Conservation (phyloP, 2,113 vertebrate species). For the Aplodontia rufa region DNA sequence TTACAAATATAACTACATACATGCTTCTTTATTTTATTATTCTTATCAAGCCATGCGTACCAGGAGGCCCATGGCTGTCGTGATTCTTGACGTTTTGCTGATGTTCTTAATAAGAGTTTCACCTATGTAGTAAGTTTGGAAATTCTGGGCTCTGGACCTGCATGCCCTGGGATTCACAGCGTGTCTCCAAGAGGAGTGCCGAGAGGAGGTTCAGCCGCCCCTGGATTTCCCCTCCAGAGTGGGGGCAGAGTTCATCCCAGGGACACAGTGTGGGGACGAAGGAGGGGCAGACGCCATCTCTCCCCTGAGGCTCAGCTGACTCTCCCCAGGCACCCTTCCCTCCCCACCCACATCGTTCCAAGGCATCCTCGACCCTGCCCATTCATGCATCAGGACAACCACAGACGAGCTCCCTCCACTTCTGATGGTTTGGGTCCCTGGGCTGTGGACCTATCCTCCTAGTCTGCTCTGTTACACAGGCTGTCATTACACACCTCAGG, state of each 20-base stretch:
- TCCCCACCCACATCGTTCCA: neutral
- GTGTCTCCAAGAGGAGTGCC: neutral
- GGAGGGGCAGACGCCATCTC: neutral
- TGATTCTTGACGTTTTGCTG: neutral
- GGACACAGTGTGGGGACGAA: neutral
- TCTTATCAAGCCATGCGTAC: neutral
- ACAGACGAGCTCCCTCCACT: constrained; percentile 30
- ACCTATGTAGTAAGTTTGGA: neutral
- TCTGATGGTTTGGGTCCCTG: neutral
- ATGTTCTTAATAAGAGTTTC: neutral
- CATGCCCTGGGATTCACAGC: neutral
- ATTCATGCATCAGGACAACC: constrained; percentile 56
- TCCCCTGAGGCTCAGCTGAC: neutral
- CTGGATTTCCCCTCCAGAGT: neutral
- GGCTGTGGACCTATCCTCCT: neutral
- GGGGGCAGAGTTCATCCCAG: neutral
- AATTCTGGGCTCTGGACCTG: neutral
- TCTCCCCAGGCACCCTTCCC: neutral
- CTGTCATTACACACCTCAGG: neutral
- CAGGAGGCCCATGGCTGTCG: neutral
- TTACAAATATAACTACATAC: neutral
- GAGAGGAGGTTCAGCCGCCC: neutral
- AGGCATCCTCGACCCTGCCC: neutral
- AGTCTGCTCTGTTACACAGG: neutral
- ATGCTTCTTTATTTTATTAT: neutral